Base-by-base conservation (phyloP, 1,140 invertebrate species). In the Conus ventricosus region DNA sequence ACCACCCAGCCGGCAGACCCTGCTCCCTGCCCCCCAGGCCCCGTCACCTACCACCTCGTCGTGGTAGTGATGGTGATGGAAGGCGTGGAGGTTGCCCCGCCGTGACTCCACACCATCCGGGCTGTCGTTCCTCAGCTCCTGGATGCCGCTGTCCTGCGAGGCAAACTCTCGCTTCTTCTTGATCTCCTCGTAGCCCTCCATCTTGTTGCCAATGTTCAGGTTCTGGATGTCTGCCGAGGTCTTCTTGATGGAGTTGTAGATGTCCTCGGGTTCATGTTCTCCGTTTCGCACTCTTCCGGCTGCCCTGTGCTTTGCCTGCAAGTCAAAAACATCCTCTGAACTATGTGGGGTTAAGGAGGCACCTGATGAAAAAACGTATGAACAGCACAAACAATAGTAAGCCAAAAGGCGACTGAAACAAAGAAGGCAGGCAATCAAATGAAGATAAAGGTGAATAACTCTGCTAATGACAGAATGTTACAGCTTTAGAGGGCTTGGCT, bases 211-310 rank as follows among this genome's bases (percentile, higher is more conserved):
- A 91, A 97, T 97, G 92, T 97, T 97, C 91, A 98, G 98, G 95
- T 97, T 98, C 92, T 98, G 97, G 94, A 99, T 99, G 96, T 99
- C 98, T 27, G 97, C 98, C 5, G 98, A 98, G 76, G 98, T 99
- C 93, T 97, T 97, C 88, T 97, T 96, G 85, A 99, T 96, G 88
- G 97, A 98, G 93, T 97, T 95, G 91, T 95, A 96, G 78, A 99
- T 97, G 94, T 99, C 98, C 94, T 98, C 98, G 27, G 97, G 94
- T 97, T 97, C 89, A 97, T 95, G 92, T 97, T 96, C 92, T 97
- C 97, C 84, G 97, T 97, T 90, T 96, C 96, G 88, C 95, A 95
- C 83, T 94, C 94, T 53, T 96, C 95, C 39, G 90, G 92, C 63
- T 92, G 91, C n/a, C 91, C 92, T 51, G 84, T 63, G 78, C 90